A percentile compares a stretch with the other conserved stretches of the same genome.
phyloP scores from a whole-genome alignment of 2,797 vertebrate species.

The Galagoides demidoff region DNA sequence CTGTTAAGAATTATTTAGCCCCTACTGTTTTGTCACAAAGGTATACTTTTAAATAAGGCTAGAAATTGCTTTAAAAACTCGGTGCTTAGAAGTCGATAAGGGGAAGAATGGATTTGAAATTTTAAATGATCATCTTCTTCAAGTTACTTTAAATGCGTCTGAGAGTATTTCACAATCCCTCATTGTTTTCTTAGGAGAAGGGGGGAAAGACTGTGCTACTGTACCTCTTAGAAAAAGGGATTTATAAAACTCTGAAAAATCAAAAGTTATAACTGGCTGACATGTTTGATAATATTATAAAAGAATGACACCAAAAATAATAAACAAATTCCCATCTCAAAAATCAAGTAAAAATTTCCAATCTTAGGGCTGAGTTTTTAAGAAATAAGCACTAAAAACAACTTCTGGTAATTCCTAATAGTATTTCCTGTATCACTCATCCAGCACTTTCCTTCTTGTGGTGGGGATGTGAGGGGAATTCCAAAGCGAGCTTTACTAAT shows the following conservation, averaged over 20 bases:
- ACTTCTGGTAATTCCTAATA: background rate
- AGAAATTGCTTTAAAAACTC: background rate
- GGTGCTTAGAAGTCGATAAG: background rate
- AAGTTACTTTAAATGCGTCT: conserved; percentile 28
- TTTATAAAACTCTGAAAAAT: conserved; percentile 21
- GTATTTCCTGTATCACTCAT: background rate
- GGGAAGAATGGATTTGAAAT: conserved; percentile 15
- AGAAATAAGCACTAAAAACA: background rate
- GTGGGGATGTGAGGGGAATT: background rate
- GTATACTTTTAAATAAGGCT: background rate
- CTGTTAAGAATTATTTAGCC: background rate
- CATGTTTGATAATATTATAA: background rate
- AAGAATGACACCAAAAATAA: background rate
- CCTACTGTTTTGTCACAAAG: background rate
- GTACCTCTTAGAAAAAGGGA: background rate
- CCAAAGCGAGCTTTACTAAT: background rate
- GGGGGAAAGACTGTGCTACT: background rate
- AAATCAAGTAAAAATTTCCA: background rate
- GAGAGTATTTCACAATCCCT: background rate
- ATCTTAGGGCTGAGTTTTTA: background rate
- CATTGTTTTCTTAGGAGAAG: background rate
- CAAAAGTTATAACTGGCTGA: background rate
- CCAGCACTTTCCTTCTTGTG: background rate
- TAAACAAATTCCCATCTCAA: background rate
- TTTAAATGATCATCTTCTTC: conserved; percentile 22